phyloP scores from a whole-genome alignment of 2,888 invertebrate species.

The Pocota personata region DNA sequence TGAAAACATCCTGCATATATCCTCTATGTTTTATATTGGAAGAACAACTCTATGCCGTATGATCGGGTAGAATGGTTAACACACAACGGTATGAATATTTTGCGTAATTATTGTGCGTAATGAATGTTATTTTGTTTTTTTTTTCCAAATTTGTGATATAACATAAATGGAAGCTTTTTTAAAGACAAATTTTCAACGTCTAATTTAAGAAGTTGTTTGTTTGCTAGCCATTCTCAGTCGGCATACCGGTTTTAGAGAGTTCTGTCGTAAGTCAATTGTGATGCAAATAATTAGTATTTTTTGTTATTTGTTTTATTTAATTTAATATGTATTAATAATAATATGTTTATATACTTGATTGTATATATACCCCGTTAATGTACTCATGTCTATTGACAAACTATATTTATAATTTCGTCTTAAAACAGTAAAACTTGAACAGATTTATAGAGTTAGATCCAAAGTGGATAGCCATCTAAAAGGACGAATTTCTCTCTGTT shows the following conservation, averaged over 20 bases:
- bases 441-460: background rate
- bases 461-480: background rate
- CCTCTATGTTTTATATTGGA: constrained; percentile 4
- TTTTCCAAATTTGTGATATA: background rate
- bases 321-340: background rate
- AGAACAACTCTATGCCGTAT: background rate
- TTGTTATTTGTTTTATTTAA: background rate
- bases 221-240: background rate
- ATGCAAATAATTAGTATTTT: background rate
- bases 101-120: background rate
- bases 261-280: constrained; percentile 41
- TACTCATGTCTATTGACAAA: too few relatives aligned
- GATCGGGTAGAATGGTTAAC: constrained; percentile 10
- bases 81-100: background rate
- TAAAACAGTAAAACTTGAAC: background rate
- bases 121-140: background rate
- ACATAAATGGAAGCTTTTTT: background rate
- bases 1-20: background rate
- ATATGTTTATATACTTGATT: background rate
- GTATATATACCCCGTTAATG: background rate
- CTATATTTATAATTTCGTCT: too few relatives aligned
- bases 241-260: constrained; percentile 9
- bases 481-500: background rate
- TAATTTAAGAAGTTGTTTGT: too few relatives aligned
- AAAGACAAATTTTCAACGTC: too few relatives aligned